Conservation (phyloP, 2,113 vertebrate genomes). For the Psilopogon haemacephalus region DNA sequence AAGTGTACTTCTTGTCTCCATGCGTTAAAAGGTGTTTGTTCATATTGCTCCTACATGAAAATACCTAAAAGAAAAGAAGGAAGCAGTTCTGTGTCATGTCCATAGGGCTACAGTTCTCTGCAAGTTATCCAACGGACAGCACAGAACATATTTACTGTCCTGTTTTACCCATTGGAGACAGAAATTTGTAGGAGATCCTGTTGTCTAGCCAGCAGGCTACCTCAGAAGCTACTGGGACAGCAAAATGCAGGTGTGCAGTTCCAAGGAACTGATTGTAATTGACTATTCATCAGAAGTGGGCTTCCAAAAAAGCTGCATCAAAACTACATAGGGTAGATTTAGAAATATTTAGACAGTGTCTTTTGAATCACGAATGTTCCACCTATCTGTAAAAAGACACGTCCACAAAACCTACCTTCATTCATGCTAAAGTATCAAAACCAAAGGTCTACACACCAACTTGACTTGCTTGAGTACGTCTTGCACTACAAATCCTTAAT, state of each 20-base stretch:
- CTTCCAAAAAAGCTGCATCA: neutral
- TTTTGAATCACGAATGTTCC: neutral
- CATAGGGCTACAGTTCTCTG: neutral
- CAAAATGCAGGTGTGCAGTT: neutral
- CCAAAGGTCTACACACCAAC: neutral
- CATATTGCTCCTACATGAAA: constrained; percentile 99
- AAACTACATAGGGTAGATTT: neutral
- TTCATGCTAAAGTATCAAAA: neutral
- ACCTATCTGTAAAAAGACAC: neutral
- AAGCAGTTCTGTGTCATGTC: neutral
- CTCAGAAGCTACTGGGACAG: neutral
- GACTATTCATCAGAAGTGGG: neutral
- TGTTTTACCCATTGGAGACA: neutral
- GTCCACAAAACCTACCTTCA: neutral
- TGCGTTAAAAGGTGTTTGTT: constrained; percentile 98
- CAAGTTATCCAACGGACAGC: neutral
- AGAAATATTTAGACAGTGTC: neutral
- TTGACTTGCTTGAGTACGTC: neutral
- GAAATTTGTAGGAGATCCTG: neutral
- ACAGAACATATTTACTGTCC: neutral
- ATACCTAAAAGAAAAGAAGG: constrained; percentile 79
- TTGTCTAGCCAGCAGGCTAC: neutral
- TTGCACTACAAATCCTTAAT: neutral
- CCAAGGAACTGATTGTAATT: neutral
- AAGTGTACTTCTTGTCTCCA: constrained; percentile 98